Evolutionary conservation across 2,113 vertebrate species (phyloP).

Genomic region (Rhinopomastus cyanomelas): DNA sequence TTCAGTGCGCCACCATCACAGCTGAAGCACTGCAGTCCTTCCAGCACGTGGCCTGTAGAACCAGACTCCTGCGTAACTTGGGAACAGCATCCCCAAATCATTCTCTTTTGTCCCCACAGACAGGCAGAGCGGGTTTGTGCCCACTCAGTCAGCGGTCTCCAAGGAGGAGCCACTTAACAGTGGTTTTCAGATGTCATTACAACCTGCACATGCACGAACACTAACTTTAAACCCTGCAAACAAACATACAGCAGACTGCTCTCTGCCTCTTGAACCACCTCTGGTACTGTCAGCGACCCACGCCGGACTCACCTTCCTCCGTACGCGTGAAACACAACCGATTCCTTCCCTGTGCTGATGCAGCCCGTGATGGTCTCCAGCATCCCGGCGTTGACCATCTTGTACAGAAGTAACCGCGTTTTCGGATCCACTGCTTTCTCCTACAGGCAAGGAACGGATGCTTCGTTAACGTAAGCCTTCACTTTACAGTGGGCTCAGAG

Average conservation of each 20-base stretch:
- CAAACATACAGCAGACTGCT: neutral
- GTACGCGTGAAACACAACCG: conserved; percentile 94
- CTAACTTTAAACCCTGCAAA: neutral
- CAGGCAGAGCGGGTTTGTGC: too few species aligned
- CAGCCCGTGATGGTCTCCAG: conserved; percentile 95
- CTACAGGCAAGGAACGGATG: conserved; percentile 63
- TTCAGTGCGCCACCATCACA: too few species aligned
- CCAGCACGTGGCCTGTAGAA: too few species aligned
- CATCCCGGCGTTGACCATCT: conserved; percentile 92
- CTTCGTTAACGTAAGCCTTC: neutral
- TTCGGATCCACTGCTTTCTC: conserved; percentile 97
- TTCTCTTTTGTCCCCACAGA: too few species aligned
- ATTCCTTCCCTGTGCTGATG: conserved; percentile 97
- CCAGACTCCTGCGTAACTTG: too few species aligned
- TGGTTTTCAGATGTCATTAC: neutral
- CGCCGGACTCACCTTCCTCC: conserved; percentile 85
- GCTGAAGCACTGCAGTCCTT: too few species aligned
- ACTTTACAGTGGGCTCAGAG: neutral
- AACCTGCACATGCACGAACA: neutral
- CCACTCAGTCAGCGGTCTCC: too few species aligned
- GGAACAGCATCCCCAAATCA: too few species aligned
- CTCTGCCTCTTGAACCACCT: neutral
- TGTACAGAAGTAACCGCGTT: conserved; percentile 95
- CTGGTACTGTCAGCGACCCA: neutral
- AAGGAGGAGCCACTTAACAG: too few species aligned